Conservation (phyloP, 2,113 vertebrate genomes). For the Athene noctua region DNA sequence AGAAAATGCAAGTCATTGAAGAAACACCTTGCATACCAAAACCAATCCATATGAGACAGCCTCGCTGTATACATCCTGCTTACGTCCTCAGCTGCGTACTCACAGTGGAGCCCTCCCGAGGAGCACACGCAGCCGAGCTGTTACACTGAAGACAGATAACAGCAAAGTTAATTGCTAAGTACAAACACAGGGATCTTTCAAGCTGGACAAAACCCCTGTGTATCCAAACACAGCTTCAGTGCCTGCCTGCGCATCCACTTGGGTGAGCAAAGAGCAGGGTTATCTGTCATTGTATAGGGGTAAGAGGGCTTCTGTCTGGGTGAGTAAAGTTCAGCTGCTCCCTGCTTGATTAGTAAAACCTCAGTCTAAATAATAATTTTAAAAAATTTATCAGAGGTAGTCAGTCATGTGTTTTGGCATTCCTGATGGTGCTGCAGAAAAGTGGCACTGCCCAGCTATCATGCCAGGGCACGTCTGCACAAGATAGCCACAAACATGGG, state of each 20-base stretch:
- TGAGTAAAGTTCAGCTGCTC: slow-evolving; percentile 38
- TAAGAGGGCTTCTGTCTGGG: slow-evolving; percentile 46
- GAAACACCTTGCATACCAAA: slow-evolving; percentile 3
- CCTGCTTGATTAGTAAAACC: slow-evolving; percentile 30
- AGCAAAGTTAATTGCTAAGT: background rate
- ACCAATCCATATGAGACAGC: background rate
- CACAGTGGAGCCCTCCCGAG: background rate
- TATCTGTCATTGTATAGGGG: background rate
- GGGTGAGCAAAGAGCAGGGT: slow-evolving; percentile 13
- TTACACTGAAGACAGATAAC: background rate
- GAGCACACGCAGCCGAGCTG: background rate
- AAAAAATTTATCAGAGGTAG: background rate
- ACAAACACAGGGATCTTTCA: slow-evolving; percentile 33
- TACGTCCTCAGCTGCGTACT: background rate
- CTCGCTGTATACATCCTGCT: background rate
- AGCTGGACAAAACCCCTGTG: background rate
- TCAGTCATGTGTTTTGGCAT: background rate
- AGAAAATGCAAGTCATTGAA: background rate
- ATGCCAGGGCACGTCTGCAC: background rate
- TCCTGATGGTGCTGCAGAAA: background rate
- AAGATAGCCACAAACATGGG: background rate
- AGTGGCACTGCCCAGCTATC: background rate
- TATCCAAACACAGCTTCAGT: background rate
- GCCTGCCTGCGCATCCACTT: background rate
- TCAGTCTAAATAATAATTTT: slow-evolving; percentile 45